phyloP scores from a whole-genome alignment of 2,888 invertebrate species.

The Candidula unifasciata region DNA sequence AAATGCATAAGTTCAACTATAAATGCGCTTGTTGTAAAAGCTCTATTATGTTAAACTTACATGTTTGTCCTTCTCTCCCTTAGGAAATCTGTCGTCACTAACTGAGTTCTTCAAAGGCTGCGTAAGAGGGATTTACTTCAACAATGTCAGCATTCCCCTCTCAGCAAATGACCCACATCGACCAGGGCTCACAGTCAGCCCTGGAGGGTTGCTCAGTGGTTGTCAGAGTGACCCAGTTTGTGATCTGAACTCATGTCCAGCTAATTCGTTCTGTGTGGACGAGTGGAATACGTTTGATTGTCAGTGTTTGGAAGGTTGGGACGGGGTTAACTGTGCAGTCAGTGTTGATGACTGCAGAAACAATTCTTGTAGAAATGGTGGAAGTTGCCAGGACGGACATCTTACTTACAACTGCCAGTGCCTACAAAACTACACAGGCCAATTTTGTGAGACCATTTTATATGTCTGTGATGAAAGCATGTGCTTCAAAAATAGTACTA shows the following conservation, averaged over 20 bases:
- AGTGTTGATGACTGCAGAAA: constrained; percentile 67
- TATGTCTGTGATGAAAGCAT: constrained; percentile 62
- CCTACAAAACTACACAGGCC: constrained; percentile 61
- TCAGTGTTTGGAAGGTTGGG: constrained; percentile 71
- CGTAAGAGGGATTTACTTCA: constrained; percentile 66
- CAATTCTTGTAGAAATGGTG: constrained; percentile 61
- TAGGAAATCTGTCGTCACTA: constrained; percentile 61
- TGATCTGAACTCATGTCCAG: constrained; percentile 64
- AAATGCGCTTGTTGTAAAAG: no score
- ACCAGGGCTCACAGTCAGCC: constrained; percentile 55
- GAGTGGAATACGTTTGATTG: constrained; percentile 70
- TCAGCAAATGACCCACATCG: background rate
- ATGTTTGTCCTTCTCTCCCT: constrained; percentile 38
- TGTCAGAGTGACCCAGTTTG: constrained; percentile 70
- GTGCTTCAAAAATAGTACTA: constrained; percentile 15
- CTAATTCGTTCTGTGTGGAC: constrained; percentile 67
- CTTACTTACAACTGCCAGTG: constrained; percentile 64
- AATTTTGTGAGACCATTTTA: constrained; percentile 62
- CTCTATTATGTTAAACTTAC: background rate
- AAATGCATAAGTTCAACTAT: no score
- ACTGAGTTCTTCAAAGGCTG: constrained; percentile 72
- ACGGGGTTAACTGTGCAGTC: constrained; percentile 63
- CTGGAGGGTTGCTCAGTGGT: constrained; percentile 57
- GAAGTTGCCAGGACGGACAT: constrained; percentile 65
- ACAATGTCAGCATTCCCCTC: constrained; percentile 56